Evolutionary conservation across 2,888 invertebrate species (phyloP).

Genomic region (Phrixothrix hirtus): DNA sequence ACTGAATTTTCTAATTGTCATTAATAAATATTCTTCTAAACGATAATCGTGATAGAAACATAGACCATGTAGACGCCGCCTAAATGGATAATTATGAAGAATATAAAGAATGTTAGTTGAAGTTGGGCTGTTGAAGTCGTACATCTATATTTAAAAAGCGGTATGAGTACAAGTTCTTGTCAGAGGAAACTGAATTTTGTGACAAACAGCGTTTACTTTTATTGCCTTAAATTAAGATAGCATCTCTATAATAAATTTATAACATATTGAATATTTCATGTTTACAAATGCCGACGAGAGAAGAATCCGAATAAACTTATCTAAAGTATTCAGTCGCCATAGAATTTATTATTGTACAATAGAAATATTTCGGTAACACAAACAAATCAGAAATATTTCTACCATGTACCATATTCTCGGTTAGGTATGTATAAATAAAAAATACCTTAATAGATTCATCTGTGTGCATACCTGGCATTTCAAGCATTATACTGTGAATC

Average conservation of each 20-base stretch:
- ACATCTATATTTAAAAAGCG: conserved; percentile 17
- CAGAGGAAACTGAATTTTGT: conserved; percentile 14
- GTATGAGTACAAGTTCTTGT: conserved; percentile 9
- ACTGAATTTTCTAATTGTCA: conserved; percentile 1
- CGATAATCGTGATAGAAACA: conserved; percentile 10
- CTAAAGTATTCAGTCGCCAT: conserved; percentile 30
- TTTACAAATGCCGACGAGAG: conserved; percentile 30
- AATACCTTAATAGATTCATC: conserved; percentile 51
- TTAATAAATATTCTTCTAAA: conserved; percentile 7
- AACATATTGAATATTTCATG: conserved; percentile 31
- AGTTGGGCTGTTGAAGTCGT: conserved; percentile 10
- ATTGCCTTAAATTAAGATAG: conserved; percentile 32
- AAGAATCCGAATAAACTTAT: conserved; percentile 32
- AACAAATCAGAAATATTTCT: conserved; percentile 40
- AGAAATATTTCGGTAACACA: conserved; percentile 37
- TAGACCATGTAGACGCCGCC: conserved; percentile 8
- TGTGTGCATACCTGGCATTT: conserved; percentile 46
- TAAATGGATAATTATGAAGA: conserved; percentile 13
- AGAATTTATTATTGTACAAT: conserved; percentile 34
- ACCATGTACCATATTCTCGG: conserved; percentile 31
- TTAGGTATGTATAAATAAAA: conserved; percentile 33
- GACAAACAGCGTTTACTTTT: conserved; percentile 21
- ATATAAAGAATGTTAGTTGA: conserved; percentile 10
- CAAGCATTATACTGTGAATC: conserved; percentile 47
- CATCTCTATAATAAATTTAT: conserved; percentile 30